Base-by-base conservation (phyloP, 2,113 vertebrate genomes). In the Charadrius vociferus region DNA sequence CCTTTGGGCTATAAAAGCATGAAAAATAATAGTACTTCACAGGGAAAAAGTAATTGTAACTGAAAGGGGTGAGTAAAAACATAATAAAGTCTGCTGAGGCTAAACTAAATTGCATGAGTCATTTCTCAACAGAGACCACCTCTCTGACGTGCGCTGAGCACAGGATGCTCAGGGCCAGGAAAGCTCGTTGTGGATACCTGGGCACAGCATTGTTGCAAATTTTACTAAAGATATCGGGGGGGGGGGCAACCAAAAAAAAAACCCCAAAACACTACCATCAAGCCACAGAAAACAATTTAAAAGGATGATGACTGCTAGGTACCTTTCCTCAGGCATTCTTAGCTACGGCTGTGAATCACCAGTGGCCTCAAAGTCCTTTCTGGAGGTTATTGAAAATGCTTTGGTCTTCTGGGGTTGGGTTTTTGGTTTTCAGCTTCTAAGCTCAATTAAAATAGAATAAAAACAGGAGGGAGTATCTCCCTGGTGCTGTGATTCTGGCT, bases 131-230 rank as follows among this genome's bases (percentile, higher is more conserved):
- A 77, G 53, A 49, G 58, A 62, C 30, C 43, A 8, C 41, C 49
- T 62, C 59, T 36, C 19, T 78, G 74, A 55, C 1, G 1, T 10
- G 45, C 0, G 0, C 22, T 70, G 47, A 72, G 27, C 14, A 7
- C 1, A 3, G n/a, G 32, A 50, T 68, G 52, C 37, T n/a, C 71
- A 55, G 21, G 18, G 10, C 30, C 55, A 29, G 56, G 43, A 73
- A 36, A 77, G 24, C 17, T 83, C 7, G 0, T 22, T 82, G 37
- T 30, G 50, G 36, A n/a, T 82, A 80, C 70, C 58, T 79, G 59
- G 29, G 27, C 34, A 62, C 55, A 68, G 21, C 37, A 77, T 17
- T 45, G 8, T 8, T 81, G 34, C 16, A 68, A 37, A 10, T 21
- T 71, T 67, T 59, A 47, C 9, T 75, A 53, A 62, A 67, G 36